Conservation (phyloP, 2,888 invertebrate species). For the Andrena bucephala region DNA sequence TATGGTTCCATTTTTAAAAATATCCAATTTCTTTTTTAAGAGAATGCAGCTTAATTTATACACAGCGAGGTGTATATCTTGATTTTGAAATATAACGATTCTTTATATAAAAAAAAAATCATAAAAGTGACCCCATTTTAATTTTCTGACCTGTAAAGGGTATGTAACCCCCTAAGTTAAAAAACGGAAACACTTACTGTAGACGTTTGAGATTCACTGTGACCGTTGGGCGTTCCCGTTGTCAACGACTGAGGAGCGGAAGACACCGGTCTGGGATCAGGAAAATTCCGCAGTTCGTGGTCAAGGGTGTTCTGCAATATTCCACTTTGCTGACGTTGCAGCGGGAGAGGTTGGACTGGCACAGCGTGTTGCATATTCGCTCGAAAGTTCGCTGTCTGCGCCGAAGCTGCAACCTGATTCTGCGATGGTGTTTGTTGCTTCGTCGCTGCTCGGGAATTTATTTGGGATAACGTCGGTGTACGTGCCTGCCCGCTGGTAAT, state of each 20-base stretch:
- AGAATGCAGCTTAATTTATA: no score
- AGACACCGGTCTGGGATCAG: slow-evolving; percentile 38
- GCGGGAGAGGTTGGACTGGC: background rate
- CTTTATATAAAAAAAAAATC: no score
- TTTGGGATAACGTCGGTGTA: background rate
- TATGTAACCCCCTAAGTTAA: no score
- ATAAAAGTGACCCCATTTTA: no score
- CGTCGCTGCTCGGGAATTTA: background rate
- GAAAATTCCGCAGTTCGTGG: slow-evolving; percentile 11
- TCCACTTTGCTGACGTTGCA: background rate
- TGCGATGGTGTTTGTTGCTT: background rate
- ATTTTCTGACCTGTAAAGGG: no score
- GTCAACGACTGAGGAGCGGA: background rate
- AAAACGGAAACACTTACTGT: slow-evolving; percentile 13
- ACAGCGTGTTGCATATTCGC: background rate
- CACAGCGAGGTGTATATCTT: no score
- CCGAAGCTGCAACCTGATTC: background rate
- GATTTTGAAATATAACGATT: no score
- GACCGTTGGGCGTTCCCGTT: no score
- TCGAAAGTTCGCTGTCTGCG: rapidly evolving
- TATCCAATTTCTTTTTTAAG: no score
- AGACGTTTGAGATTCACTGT: background rate
- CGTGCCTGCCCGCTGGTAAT: background rate
- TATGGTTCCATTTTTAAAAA: no score
- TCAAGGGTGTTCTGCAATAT: background rate